Base-by-base conservation (phyloP, 2,888 invertebrate species). In the Chloroclystis v-ata region DNA sequence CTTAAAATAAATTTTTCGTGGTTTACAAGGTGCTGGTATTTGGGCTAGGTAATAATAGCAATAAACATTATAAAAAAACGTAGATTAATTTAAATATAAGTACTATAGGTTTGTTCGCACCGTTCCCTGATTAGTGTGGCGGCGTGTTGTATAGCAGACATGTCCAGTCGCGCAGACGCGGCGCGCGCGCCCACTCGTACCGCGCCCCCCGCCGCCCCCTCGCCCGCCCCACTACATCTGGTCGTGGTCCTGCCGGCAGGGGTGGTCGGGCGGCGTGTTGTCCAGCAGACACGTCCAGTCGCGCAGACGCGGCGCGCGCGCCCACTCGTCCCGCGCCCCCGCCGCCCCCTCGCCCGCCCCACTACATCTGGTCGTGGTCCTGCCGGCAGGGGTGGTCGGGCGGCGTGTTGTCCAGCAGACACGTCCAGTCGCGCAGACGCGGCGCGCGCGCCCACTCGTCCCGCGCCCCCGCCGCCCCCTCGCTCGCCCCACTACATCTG, bases 391-490 rank as follows among this genome's bases (percentile, higher is more conserved):
- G 70, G 66, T 79, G 82, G 25, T 61, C 41, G 12, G 72, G 74
- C 63, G 82, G 78, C 55, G 79, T 74, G 72, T 91, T 91, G 71
- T 92, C 91, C 40, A 89, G 85, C 60, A 92, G 82, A 65, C 90
- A 91, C 30, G 91, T 90, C 97, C 97, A 97, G 83, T 97, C 97
- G 1, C 94, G 94, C 42, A 97, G 89, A 47, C 91, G 84, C 33
- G 91, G 91, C 49, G 88, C 84, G 63, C 91, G 91, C 49, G 92
- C 81, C 83, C 94, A 97, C 41, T 83, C 85, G 64, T 97, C 97
- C 57, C 94, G 92, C 0, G 92, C 89, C 32, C 95, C 73, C 8
- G 94, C 94, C 33, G 94, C 90, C 26, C 47, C 54, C 12, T 56
- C 93, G 87, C 35, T 93, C 91, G 35, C 95, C 94, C 71, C 61